Evolutionary conservation across 2,888 invertebrate species (phyloP), one percentile per base, ranked within the genome.

Genomic region (Pristionchus maxplancki): DNA sequence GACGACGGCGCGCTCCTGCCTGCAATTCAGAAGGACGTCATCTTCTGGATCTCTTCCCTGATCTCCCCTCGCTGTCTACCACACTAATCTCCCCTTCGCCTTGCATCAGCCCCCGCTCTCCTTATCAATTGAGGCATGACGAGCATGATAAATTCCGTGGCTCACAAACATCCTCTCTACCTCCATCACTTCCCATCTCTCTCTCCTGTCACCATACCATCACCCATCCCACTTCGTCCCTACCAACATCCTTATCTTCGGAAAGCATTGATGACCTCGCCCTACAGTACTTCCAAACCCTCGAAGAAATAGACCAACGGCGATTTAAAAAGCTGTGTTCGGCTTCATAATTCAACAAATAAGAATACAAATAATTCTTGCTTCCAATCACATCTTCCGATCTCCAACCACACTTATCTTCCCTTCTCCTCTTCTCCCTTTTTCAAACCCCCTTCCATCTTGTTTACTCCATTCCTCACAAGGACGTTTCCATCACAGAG

Each of bases 1-100:
- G 84, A 84, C 84, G 84, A 53, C 48, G 84, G 62, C 84, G 84
- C 6, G 58, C 84, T 20, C 58, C 58, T 11, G 84, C 62, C 84
- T 84, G 62, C 9, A 50, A 50, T 28, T n/a, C n/a, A n/a, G n/a
- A 5, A 6, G 17, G 6, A 50, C 9, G 44, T 31, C n/a, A n/a
- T n/a, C n/a, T n/a, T n/a, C n/a, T n/a, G n/a, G n/a, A n/a, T n/a
- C n/a, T n/a, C n/a, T n/a, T n/a, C n/a, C n/a, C n/a, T n/a, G n/a
- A n/a, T n/a, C n/a, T n/a, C n/a, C n/a, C n/a, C n/a, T n/a, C n/a
- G n/a, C 34, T 71, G n/a, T 40, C 37, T n/a, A 74, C 74, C 74
- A 24, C 34, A 34, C 31, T 74, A n/a, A n/a, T 37, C 31, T 34
- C 37, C n/a, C 71, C 15, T 37, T 37, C 40, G 11, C 64, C 64